These are phyloP conservation scores for Tanaodytes sp. DNA, from an alignment of 2,888 invertebrate genomes.

Conservation along the genomic window DNA sequence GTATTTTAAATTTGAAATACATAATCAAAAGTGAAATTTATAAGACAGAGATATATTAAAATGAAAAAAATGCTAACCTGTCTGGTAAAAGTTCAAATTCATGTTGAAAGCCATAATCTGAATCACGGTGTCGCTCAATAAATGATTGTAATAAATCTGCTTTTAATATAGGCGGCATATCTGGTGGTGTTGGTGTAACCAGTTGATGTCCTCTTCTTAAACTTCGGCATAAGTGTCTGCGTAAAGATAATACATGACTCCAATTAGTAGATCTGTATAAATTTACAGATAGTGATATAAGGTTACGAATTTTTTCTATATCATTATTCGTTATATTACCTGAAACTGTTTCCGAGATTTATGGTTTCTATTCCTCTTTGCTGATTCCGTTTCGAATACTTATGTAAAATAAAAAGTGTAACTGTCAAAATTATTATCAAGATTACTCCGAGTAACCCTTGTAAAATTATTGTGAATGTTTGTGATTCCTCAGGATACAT, in stretches of 20 bases:
- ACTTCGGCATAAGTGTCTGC: slow-evolving; percentile 78
- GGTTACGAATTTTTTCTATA: background rate
- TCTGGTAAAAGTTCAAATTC: slow-evolving; percentile 93
- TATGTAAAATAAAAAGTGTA: slow-evolving; percentile 79
- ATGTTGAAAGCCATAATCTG: slow-evolving; percentile 91
- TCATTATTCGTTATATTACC: slow-evolving; percentile 71
- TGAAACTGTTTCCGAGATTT: slow-evolving; percentile 79
- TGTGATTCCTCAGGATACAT: slow-evolving; percentile 72
- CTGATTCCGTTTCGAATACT: slow-evolving; percentile 79
- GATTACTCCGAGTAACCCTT: slow-evolving; percentile 80
- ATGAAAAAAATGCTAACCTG: no score
- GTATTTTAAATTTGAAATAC: background rate
- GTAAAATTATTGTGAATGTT: slow-evolving; percentile 78
- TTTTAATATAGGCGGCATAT: slow-evolving; percentile 85
- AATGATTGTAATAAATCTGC: slow-evolving; percentile 84
- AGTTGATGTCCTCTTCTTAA: slow-evolving; percentile 79
- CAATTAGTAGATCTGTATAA: slow-evolving; percentile 37
- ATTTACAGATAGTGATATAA: background rate
- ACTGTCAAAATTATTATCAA: slow-evolving; percentile 78
- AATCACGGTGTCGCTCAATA: slow-evolving; percentile 87
- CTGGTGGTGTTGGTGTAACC: slow-evolving; percentile 81
- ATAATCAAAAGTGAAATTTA: background rate
- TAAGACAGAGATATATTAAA: background rate
- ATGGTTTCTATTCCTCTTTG: slow-evolving; percentile 81
- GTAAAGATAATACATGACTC: slow-evolving; percentile 51